Evolutionary conservation across 2,113 vertebrate species (phyloP).

Genomic region (Hypomesus transpacificus): DNA sequence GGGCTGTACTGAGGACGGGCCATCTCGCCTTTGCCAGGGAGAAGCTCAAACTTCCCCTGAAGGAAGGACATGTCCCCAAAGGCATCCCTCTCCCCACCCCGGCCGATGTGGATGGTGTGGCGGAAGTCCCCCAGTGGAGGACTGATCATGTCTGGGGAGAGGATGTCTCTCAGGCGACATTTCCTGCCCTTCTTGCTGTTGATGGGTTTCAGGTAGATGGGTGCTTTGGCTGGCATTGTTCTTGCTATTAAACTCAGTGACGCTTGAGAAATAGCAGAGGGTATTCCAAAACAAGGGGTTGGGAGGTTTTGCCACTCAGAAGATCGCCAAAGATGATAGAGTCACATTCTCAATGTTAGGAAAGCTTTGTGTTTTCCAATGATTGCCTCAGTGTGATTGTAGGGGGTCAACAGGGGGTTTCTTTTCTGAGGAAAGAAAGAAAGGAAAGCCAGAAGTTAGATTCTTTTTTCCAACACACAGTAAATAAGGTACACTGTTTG

Average conservation of each 20-base stretch:
- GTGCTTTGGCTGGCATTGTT: slow-evolving; percentile 96
- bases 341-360: slow-evolving; percentile 69
- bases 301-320: not conserved
- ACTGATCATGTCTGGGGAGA: slow-evolving; percentile 98
- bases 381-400: slow-evolving; percentile 31
- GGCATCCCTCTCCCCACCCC: slow-evolving; percentile 88
- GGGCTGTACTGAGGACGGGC: slow-evolving; percentile 70
- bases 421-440: slow-evolving; percentile 62
- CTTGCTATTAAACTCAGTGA: slow-evolving; percentile 33
- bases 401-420: slow-evolving; percentile 21
- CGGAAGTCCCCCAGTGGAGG: slow-evolving; percentile 97
- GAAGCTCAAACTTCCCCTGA: slow-evolving; percentile 92
- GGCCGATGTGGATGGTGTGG: slow-evolving; percentile 96
- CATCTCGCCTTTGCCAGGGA: slow-evolving; percentile 82
- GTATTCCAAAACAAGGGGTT: not conserved
- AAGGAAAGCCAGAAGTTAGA: slow-evolving; percentile 12
- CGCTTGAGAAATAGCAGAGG: slow-evolving; percentile 28
- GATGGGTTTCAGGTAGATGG: slow-evolving; percentile 94
- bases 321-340: slow-evolving; percentile 21
- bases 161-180: slow-evolving; percentile 90
- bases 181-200: slow-evolving; percentile 97
- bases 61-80: slow-evolving; percentile 98
- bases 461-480: not conserved
- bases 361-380: slow-evolving; percentile 32
- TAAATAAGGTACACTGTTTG: not conserved